phyloP scores from a whole-genome alignment of 2,888 invertebrate genomes.

The Scotopteryx bipunctaria region DNA sequence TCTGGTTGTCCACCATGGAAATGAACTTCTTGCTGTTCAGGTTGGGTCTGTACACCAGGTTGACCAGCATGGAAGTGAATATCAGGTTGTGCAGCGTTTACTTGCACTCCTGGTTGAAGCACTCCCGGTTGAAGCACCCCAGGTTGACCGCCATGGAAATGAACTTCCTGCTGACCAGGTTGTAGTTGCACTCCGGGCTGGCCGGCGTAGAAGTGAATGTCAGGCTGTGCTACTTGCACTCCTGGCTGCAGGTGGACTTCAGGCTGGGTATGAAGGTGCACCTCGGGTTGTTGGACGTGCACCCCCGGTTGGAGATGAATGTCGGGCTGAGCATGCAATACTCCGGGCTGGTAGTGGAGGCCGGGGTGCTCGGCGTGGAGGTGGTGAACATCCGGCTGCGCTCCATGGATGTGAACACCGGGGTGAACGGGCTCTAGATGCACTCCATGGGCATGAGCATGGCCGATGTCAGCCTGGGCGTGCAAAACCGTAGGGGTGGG shows the following conservation, averaged over 20 bases:
- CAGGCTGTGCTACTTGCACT: constrained; percentile 32
- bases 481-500: constrained; percentile 46
- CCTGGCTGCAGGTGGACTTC: constrained; percentile 37
- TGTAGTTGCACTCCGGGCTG: constrained; percentile 27
- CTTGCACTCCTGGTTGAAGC: constrained; percentile 26
- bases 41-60: constrained; percentile 35
- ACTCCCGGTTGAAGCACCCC: constrained; percentile 30
- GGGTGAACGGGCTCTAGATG: constrained; percentile 40
- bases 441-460: constrained; percentile 36
- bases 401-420: constrained; percentile 37
- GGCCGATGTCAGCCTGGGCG: constrained; percentile 18
- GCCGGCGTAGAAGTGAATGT: constrained; percentile 26
- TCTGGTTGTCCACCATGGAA: constrained; percentile 36
- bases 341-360: constrained; percentile 34
- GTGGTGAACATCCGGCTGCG: constrained; percentile 40
- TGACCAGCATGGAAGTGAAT: constrained; percentile 31
- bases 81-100: constrained; percentile 27
- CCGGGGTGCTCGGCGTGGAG: constrained; percentile 39
- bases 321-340: constrained; percentile 37
- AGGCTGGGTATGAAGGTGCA: constrained; percentile 37
- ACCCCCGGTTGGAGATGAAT: constrained; percentile 33
- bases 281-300: constrained; percentile 29
- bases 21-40: constrained; percentile 22
- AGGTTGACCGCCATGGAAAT: constrained; percentile 34
- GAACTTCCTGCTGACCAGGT: constrained; percentile 26